These are phyloP conservation scores for Dunckerocampus dactyliophorus DNA, from an alignment of 2,113 vertebrate genomes.

Conservation along the genomic window DNA sequence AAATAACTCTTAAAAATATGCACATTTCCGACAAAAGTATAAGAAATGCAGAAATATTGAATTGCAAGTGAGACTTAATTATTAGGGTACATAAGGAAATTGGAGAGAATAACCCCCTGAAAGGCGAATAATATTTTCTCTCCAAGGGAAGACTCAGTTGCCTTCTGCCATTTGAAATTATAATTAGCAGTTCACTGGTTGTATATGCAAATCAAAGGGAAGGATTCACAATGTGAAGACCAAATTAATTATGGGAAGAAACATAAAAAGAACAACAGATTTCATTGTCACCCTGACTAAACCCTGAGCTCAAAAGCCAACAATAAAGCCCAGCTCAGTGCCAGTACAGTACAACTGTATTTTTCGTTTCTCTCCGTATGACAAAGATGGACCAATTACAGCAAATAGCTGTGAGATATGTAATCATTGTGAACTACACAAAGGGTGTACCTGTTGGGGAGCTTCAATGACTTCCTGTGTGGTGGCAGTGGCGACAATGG, in stretches of 20 bases:
- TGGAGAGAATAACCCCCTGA: slow-evolving; percentile 26
- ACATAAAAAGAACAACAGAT: slow-evolving; percentile 23
- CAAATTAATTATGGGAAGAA: slow-evolving; percentile 37
- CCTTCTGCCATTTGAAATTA: slow-evolving; percentile 50
- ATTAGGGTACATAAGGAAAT: slow-evolving; percentile 36
- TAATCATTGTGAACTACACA: neutral
- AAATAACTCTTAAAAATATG: slow-evolving; percentile 25
- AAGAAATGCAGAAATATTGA: slow-evolving; percentile 11
- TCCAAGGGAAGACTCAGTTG: slow-evolving; percentile 31
- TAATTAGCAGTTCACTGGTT: slow-evolving; percentile 48
- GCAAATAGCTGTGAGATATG: neutral
- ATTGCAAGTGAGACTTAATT: slow-evolving; percentile 41
- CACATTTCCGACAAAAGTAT: slow-evolving; percentile 17
- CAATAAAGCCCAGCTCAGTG: slow-evolving; percentile 1
- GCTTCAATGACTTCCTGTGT: slow-evolving; percentile 83
- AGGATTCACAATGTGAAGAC: slow-evolving; percentile 31
- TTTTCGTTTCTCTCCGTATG: neutral
- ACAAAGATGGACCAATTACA: too few species aligned
- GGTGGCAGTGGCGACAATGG: slow-evolving; percentile 78
- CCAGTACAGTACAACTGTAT: neutral
- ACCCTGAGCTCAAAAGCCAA: slow-evolving; percentile 11
- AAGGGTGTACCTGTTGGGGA: slow-evolving; percentile 82
- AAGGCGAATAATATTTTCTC: slow-evolving; percentile 37
- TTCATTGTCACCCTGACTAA: slow-evolving; percentile 19
- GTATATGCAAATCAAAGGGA: slow-evolving; percentile 54